Base-by-base conservation (phyloP, 1,140 invertebrate species). In the Drosophila parabipectinata region DNA sequence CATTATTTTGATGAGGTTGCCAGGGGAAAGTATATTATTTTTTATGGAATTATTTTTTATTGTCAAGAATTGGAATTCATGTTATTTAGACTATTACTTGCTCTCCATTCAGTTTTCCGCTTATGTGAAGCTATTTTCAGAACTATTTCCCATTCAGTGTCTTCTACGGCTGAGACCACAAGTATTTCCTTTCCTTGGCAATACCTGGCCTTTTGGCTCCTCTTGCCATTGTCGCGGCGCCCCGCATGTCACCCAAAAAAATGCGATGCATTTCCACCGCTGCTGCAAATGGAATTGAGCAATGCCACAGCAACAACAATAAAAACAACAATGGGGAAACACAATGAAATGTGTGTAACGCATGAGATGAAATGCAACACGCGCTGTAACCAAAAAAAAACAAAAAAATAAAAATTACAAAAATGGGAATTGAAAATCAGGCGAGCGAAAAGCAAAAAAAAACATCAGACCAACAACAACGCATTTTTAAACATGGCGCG, bases 401-500 rank as follows among this genome's bases (percentile, higher is more conserved):
- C n/a, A n/a, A n/a, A n/a, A 75, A 63, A 45, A 73, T 21, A 54
- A 57, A 71, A 60, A 66, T 60, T 15, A 75, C 56, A 71, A 77
- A 77, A 61, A 68, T 71, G 78, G 69, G 57, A 67, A 79, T 79
- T 74, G 58, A 76, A 77, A 81, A 76, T 61, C 57, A 66, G 69
- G 71, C 54, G 34, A 58, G 58, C 58, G 41, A 61, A 52, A 50
- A 64, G 48, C 59, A 64, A 77, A 61, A 18, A 18, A 18, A 18
- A 58, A 51, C 63, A 63, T 39, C 55, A 69, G 58, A 53, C 72
- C 72, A 72, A 18, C n/a, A 18, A 81, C 10, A 78, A 62, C 44
- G 59, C 52, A 67, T 75, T 87, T 59, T 82, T 69, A 74, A 91
- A 91, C 89, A 91, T 89, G 88, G 88, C 88, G 84, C 78, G 81